Evolutionary conservation across 2,888 invertebrate species (phyloP), one percentile per base, ranked within the genome.

Genomic region (Andrena trimmerana): DNA sequence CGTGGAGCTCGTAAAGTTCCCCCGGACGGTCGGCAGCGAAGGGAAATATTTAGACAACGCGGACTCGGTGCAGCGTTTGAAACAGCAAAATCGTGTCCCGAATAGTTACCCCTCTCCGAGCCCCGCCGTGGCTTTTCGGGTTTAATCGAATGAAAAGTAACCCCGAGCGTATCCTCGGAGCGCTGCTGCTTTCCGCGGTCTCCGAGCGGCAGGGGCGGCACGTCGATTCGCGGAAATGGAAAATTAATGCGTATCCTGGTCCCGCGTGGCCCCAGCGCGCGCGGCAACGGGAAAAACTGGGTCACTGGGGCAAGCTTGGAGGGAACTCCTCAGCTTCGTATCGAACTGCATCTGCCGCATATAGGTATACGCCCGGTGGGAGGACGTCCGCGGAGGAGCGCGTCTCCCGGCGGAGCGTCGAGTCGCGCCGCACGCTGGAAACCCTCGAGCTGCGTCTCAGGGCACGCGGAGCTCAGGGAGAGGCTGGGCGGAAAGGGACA

Each of bases 231-330:
- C 20, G 69, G 74, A 73, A 71, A 84, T 83, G 83, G 75, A 79
- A 79, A 84, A 83, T 79, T 75, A 79, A 84, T 73, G 83, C 70
- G 74, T 71, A 62, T 54, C 70, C 42, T 16, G 63, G 71, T 60
- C 69, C 42, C 36, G 67, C 60, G 59, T 75, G 48, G 62, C 27
- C 72, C 0, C 5, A 13, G 42, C 42, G 68, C 63, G 59, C 13
- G 59, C 48, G 69, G 75, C 78, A 42, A 57, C 42, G 70, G 66
- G 80, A 83, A 78, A 86, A 91, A 91, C 81, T 88, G 48, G 91
- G 91, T 90, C 85, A 90, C 75, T 84, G 81, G 90, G 90, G 74
- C 89, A 88, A 85, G 90, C 89, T 80, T 82, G 81, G 73, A 52
- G 63, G 59, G 57, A 57, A 57, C 54, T 27, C 66, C 68, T 73